These are phyloP conservation scores for Oryzias dopingdopingensis DNA, from an alignment of 2,797 vertebrate species.

Conservation along the genomic window DNA sequence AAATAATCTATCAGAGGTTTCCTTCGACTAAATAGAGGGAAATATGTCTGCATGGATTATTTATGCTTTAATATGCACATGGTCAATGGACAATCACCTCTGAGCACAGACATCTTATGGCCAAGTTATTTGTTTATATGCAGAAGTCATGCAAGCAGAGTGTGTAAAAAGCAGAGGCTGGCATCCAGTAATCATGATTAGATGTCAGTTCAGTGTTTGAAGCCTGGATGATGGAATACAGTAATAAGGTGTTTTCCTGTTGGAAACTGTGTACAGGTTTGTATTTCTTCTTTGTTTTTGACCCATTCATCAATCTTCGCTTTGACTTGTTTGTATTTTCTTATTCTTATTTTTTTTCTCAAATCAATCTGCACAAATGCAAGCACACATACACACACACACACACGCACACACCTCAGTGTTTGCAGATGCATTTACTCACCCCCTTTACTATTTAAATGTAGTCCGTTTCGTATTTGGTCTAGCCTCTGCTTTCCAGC, in stretches of 20 bases:
- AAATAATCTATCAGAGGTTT: slow-evolving; percentile 80
- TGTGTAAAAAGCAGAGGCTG: slow-evolving; percentile 17
- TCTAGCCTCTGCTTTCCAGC: slow-evolving; percentile 38
- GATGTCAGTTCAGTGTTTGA: slow-evolving; percentile 20
- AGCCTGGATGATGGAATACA: slow-evolving; percentile 48
- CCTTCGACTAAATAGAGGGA: slow-evolving; percentile 68
- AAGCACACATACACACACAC: neutral
- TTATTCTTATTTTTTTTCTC: slow-evolving; percentile 15
- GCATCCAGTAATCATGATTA: slow-evolving; percentile 27
- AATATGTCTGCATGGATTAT: slow-evolving; percentile 78
- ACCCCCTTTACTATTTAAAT: slow-evolving; percentile 45
- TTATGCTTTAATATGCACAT: slow-evolving; percentile 78
- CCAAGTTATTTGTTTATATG: slow-evolving; percentile 57
- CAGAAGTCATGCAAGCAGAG: slow-evolving; percentile 23
- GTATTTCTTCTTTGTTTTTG: slow-evolving; percentile 48
- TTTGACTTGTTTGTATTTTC: slow-evolving; percentile 46
- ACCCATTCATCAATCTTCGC: slow-evolving; percentile 42
- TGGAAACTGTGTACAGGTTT: slow-evolving; percentile 38
- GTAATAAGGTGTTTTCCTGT: slow-evolving; percentile 37
- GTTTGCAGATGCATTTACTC: slow-evolving; percentile 28
- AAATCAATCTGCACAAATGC: slow-evolving; percentile 22
- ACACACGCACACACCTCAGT: neutral
- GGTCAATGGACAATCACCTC: slow-evolving; percentile 72
- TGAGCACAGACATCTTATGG: slow-evolving; percentile 52
- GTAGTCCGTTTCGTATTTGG: slow-evolving; percentile 48